Evolutionary conservation across 2,888 invertebrate genomes (phyloP).

Genomic region (Orthosia gracilis): DNA sequence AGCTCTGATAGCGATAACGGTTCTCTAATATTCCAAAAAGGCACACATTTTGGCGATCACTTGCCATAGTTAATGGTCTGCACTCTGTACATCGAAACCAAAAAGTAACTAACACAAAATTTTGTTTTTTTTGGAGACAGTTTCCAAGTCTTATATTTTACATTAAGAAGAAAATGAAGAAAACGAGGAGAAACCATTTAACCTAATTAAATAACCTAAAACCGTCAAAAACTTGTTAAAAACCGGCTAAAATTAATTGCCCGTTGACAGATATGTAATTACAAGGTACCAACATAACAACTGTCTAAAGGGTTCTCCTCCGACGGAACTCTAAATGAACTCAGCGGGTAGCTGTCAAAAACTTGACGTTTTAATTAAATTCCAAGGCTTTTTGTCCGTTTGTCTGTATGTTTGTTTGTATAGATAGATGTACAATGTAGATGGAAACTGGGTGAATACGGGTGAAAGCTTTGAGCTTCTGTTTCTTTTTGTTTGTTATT

Average conservation of each 20-base stretch:
- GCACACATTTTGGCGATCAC: too few species aligned
- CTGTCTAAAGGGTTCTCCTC: slow-evolving; percentile 26
- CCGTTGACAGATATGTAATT: slow-evolving; percentile 38
- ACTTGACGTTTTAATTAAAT: slow-evolving; percentile 65
- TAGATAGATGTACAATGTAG: slow-evolving; percentile 37
- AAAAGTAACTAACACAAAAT: too few species aligned
- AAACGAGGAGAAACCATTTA: not conserved
- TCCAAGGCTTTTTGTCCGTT: slow-evolving; percentile 30
- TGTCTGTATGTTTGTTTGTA: slow-evolving; percentile 51
- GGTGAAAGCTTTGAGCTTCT: slow-evolving; percentile 58
- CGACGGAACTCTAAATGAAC: slow-evolving; percentile 50
- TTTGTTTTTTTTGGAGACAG: too few species aligned
- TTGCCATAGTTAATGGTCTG: too few species aligned
- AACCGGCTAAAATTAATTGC: slow-evolving; percentile 26
- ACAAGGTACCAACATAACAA: slow-evolving; percentile 2
- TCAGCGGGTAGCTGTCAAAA: slow-evolving; percentile 58
- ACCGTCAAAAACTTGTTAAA: not conserved
- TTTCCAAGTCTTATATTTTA: too few species aligned
- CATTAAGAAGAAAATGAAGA: not conserved
- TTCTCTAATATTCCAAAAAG: too few species aligned
- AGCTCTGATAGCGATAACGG: too few species aligned
- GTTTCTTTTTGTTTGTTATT: slow-evolving; percentile 30
- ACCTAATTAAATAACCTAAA: not conserved
- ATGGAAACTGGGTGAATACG: slow-evolving; percentile 7
- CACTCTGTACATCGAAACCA: too few species aligned